Conservation (phyloP, 2,797 vertebrate genomes). For the Oophaga sylvatica region DNA sequence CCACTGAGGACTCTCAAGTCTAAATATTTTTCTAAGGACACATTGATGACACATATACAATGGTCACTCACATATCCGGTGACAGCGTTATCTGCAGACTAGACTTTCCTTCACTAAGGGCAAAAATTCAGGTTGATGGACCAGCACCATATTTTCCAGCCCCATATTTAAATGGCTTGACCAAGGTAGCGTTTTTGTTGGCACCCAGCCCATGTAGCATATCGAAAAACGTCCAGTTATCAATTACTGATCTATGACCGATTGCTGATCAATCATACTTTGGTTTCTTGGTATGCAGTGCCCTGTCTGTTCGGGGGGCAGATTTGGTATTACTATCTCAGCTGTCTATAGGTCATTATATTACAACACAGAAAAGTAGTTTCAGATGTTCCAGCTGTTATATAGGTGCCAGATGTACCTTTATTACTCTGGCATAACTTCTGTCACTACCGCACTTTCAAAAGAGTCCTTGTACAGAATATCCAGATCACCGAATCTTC, state of each 20-base stretch:
- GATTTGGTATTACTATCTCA: neutral
- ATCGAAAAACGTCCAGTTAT: neutral
- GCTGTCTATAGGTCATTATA: neutral
- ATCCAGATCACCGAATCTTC: slow-evolving; percentile 11
- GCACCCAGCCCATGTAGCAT: neutral
- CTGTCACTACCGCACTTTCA: neutral
- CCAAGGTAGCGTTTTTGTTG: no score
- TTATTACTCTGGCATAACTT: slow-evolving; percentile 23
- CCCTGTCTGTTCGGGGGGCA: neutral
- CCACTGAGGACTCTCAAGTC: no score
- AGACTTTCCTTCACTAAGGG: neutral
- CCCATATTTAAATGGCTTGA: neutral
- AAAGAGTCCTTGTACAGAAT: slow-evolving; percentile 9
- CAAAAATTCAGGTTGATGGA: neutral
- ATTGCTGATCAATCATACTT: neutral
- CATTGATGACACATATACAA: neutral
- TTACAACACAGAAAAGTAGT: neutral
- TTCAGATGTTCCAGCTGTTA: slow-evolving; percentile 29
- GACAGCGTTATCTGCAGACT: neutral
- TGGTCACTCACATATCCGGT: neutral
- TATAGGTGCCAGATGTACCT: slow-evolving; percentile 25
- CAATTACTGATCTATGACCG: neutral
- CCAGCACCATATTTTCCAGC: neutral
- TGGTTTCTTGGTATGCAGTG: neutral
- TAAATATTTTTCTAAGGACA: neutral